Evolutionary conservation across 1,140 invertebrate species (phyloP), one percentile per base, ranked within the genome.

Genomic region (Zaprionus africanus): DNA sequence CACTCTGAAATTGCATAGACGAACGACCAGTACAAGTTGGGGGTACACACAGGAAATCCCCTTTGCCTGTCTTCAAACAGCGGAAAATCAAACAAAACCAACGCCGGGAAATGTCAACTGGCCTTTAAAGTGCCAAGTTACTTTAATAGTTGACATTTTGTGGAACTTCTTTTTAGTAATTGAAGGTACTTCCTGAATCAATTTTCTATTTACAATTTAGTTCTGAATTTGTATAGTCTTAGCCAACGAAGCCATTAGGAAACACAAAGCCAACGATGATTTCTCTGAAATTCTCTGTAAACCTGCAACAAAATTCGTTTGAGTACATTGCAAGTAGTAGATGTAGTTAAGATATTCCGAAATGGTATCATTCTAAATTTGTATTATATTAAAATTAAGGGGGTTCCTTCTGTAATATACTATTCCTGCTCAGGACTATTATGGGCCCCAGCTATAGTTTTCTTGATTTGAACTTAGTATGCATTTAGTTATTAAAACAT

Each of bases 201-300:
- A 9, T 7, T 49, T 19, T 9, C 43, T 19, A 49, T 51, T 4
- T 13, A 17, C 41, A 17, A n/a, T n/a, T 46, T 0, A 17, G 17
- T 15, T 9, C 6, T 9, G n/a, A 46, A 17, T 46, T 46, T 9
- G 6, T 7, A 43, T 49, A 34, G 17, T 31, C 17, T 19, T 17
- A 24, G 28, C 56, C 74, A 74, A 81, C 79, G 68, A 28, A 24
- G 75, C 46, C 11, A 13, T 22, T 17, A 6, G 31, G 36, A 36
- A 26, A 41, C 34, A 22, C 57, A 36, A 68, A 70, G 76, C 83
- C 57, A 82, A 24, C 82, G 82, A n/a, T 63, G 78, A 65, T 62
- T 54, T 51, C 22, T 36, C 56, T 68, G 64, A 62, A 79, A 66
- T 53, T 36, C 43, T 62, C 69, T 85, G 79, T n/a, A 73, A 82